A percentile compares a stretch with the other conserved stretches of the same genome.
These are phyloP conservation scores for Tipula lateralis DNA, from an alignment of 2,888 invertebrate species.

Conservation along the genomic window DNA sequence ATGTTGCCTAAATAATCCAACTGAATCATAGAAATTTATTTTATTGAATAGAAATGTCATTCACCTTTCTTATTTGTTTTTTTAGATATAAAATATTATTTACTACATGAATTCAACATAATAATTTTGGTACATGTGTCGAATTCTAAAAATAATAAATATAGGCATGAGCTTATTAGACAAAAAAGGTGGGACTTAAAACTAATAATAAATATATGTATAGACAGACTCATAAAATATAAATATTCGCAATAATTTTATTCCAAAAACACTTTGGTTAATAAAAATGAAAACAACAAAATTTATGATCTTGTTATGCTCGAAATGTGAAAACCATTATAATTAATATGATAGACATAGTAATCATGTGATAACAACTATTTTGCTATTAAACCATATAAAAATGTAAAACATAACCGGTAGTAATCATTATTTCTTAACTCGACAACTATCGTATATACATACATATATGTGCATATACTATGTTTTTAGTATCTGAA, in stretches of 20 bases:
- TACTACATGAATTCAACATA: neutral
- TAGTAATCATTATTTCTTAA: neutral
- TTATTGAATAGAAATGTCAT: neutral
- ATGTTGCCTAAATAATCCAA: too few relatives aligned
- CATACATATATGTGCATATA: too few relatives aligned
- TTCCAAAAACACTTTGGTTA: neutral
- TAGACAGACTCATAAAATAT: neutral
- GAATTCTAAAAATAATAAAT: neutral
- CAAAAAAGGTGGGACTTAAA: neutral
- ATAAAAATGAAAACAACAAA: neutral
- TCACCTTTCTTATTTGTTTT: neutral
- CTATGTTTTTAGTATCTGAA: neutral
- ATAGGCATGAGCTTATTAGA: neutral
- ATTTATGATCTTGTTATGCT: neutral
- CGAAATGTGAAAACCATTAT: neutral
- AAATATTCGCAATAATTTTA: neutral
- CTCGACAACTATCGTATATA: neutral
- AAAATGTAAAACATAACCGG: neutral
- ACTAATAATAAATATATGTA: neutral
- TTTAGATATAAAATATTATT: neutral
- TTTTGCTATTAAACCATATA: neutral
- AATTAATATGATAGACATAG: neutral
- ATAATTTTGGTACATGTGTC: neutral
- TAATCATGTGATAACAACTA: neutral
- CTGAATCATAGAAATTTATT: too few relatives aligned